Evolutionary conservation across 2,797 vertebrate genomes (phyloP).

Genomic region (Myotis vivesi): DNA sequence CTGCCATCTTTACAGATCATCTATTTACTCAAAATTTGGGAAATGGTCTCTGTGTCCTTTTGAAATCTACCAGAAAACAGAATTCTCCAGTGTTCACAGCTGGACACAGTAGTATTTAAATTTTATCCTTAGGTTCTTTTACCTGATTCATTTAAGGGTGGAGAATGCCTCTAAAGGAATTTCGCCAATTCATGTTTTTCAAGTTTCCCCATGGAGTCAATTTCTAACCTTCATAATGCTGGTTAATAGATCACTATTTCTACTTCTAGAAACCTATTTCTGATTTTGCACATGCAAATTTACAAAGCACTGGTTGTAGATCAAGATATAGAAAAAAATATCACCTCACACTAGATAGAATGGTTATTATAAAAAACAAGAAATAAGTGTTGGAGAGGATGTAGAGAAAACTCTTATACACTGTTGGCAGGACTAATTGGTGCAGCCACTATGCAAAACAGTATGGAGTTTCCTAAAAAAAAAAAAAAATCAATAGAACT

Average conservation of each 20-base stretch:
- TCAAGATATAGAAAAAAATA: neutral
- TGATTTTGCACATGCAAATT: neutral
- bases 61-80: neutral
- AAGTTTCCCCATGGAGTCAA: neutral
- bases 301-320: neutral
- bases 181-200: neutral
- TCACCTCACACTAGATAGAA: neutral
- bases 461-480: neutral
- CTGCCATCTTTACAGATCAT: neutral
- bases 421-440: neutral
- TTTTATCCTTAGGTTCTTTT: neutral
- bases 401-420: neutral
- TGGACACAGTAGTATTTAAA: neutral
- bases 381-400: neutral
- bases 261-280: neutral
- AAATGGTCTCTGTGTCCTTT: neutral
- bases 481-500: neutral
- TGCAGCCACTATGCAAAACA: neutral
- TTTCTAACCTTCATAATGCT: neutral
- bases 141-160: neutral
- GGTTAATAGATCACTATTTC: neutral
- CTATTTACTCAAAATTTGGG: neutral
- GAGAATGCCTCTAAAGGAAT: neutral
- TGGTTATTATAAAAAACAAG: neutral
- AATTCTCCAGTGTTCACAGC: neutral